A percentile compares a stretch with the other conserved stretches of the same genome.
These are phyloP conservation scores for Clistopyga incitator DNA, from an alignment of 2,888 invertebrate genomes.

Conservation along the genomic window DNA sequence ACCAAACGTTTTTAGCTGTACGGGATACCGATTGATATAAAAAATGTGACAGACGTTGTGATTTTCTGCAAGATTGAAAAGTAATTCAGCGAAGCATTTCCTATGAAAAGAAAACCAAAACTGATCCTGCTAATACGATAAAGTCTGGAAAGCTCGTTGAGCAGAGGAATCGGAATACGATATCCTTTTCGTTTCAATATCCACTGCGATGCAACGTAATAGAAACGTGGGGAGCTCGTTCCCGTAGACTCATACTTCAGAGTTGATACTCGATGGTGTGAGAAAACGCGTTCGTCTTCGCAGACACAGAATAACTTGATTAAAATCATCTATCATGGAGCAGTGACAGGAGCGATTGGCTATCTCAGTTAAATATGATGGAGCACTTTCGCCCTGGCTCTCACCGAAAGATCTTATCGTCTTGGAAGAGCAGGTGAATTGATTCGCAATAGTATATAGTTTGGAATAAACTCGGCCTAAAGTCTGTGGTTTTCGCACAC, in stretches of 20 bases:
- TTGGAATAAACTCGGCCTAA: background rate
- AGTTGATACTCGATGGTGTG: conserved; percentile 1
- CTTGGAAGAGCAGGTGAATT: conserved; percentile 32
- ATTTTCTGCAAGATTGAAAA: conserved; percentile 10
- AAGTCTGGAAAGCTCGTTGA: conserved; percentile 31
- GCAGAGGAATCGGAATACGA: conserved; percentile 48
- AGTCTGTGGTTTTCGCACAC: background rate
- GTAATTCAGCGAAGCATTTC: background rate
- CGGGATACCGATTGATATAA: background rate
- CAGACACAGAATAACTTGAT: conserved; percentile 75
- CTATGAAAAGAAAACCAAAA: background rate
- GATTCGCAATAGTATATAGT: conserved; percentile 40
- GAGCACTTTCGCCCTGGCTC: conserved; percentile 65
- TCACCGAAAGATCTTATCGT: conserved; percentile 37
- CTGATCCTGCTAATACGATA: background rate
- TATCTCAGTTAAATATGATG: conserved; percentile 78
- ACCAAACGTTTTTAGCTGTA: background rate
- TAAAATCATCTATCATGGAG: conserved; percentile 79
- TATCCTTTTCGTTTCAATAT: conserved; percentile 49
- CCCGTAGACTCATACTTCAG: conserved; percentile 17
- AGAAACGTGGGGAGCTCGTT: conserved; percentile 29
- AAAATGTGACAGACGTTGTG: background rate
- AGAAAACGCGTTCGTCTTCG: conserved; percentile 33
- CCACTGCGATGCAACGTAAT: conserved; percentile 37
- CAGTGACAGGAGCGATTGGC: conserved; percentile 77